Base-by-base conservation (phyloP, 2,113 vertebrate species). In the Platichthys flesus region DNA sequence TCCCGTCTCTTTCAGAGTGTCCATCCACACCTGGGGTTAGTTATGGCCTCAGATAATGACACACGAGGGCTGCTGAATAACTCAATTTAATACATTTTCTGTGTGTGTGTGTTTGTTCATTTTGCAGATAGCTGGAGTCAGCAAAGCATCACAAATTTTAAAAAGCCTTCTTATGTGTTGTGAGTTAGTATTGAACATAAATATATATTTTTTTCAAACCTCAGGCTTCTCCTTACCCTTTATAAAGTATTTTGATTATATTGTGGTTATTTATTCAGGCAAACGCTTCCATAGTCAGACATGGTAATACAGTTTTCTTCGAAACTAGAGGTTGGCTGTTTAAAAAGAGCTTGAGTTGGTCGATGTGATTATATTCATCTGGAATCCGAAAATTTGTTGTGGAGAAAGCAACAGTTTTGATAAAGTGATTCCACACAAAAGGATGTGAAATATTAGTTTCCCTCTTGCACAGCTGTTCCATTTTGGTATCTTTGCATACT, bases 1-100 rank as follows among this genome's bases (percentile, higher is more conserved):
- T 86, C 74, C 49, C 35, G 5, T 76, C 79, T 84, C 77, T 80
- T 79, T 88, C 58, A 74, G 71, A 12, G 2, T 40, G 67, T 74
- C 67, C 71, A 31, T 76, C 67, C 69, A 78, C 84, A 87, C 81
- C 82, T 88, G 83, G 81, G 63, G 56, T 85, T 71, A 77, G 62
- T 76, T 79, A 9, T 76, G 82, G 81, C 74, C 59, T 51, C 59
- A 84, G 18, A 78, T 81, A 83, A 84, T 77, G 23, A 85, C 35
- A 59, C 66, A 80, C 58, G 14, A 65, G 52, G 56, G 42, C 62
- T 21, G 49, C 2, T 63, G 5, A 77, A 66, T 74, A 24, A 26
- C 68, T 60, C 62, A 68, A 45, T 65, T 54, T 13, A 23, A 74
- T 2, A n/a, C 9, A 52, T 52, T 55, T 4, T 47, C 2, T 60